Evolutionary conservation across 2,888 invertebrate genomes (phyloP).

Genomic region (Dyspetes luteomarginatus): DNA sequence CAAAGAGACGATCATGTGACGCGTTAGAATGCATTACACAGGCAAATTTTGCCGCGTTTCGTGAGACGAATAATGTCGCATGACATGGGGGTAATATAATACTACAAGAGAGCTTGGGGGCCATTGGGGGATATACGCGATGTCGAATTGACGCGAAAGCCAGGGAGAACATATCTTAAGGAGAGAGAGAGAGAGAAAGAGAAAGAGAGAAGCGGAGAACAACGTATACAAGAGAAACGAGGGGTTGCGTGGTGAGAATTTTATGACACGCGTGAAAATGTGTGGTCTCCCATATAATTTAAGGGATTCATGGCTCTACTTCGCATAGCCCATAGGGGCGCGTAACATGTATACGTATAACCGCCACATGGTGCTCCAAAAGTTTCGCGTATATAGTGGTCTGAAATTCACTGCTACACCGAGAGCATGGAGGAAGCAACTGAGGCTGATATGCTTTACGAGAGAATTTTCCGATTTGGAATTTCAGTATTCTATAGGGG

Average conservation of each 20-base stretch:
- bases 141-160: slow-evolving; percentile 43
- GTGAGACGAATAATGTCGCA: slow-evolving; percentile 51
- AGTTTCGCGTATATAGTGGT: slow-evolving; percentile 23
- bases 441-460: background rate
- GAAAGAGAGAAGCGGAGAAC: no score
- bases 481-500: background rate
- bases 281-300: slow-evolving; percentile 74
- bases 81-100: slow-evolving; percentile 18
- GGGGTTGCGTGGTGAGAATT: slow-evolving; percentile 63
- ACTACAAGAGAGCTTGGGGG: no score
- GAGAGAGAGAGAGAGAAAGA: slow-evolving; percentile 1
- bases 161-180: slow-evolving; percentile 18
- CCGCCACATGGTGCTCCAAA: slow-evolving; percentile 63
- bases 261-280: slow-evolving; percentile 72
- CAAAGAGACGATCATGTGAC: slow-evolving; percentile 16
- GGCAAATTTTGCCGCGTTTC: slow-evolving; percentile 45
- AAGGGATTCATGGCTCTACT: slow-evolving; percentile 70
- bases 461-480: background rate
- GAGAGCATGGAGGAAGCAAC: background rate
- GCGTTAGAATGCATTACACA: slow-evolving; percentile 38
- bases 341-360: slow-evolving; percentile 47
- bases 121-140: background rate
- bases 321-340: slow-evolving; percentile 35
- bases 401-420: slow-evolving; percentile 43
- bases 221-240: slow-evolving; percentile 9